Conservation (phyloP, 2,797 vertebrate genomes). For the Crenichthys baileyi region DNA sequence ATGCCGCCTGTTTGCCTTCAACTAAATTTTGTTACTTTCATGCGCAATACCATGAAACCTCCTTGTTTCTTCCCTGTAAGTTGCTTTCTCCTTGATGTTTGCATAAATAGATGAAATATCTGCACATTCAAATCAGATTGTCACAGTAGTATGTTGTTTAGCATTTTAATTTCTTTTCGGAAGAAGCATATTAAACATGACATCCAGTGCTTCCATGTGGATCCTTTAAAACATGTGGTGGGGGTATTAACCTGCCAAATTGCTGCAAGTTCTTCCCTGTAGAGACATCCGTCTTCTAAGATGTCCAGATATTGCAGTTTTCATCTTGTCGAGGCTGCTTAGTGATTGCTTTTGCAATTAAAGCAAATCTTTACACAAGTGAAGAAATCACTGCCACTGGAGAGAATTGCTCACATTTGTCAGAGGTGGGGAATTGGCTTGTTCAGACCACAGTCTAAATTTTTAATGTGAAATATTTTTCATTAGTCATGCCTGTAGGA, state of each 20-base stretch:
- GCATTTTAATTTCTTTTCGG: slow-evolving; percentile 18
- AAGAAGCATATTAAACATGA: slow-evolving; percentile 13
- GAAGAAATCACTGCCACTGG: slow-evolving; percentile 38
- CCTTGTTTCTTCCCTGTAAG: slow-evolving; percentile 39
- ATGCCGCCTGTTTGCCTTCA: slow-evolving; percentile 25
- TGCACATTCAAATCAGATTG: slow-evolving; percentile 11
- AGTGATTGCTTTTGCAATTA: slow-evolving; percentile 20
- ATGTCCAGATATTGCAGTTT: slow-evolving; percentile 17
- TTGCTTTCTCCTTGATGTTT: not conserved
- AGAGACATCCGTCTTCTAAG: slow-evolving; percentile 14
- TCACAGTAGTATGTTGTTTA: slow-evolving; percentile 15
- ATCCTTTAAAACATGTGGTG: not conserved
- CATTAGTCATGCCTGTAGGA: slow-evolving; percentile 75
- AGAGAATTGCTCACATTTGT: slow-evolving; percentile 71
- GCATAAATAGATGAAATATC: not conserved
- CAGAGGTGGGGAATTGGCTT: slow-evolving; percentile 51
- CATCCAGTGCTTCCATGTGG: slow-evolving; percentile 8
- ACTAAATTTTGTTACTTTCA: slow-evolving; percentile 28
- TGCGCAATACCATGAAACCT: slow-evolving; percentile 57
- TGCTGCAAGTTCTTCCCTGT: not conserved
- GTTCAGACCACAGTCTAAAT: slow-evolving; percentile 44
- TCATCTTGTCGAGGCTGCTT: slow-evolving; percentile 6
- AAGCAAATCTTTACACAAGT: slow-evolving; percentile 30
- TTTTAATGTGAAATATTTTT: slow-evolving; percentile 74
- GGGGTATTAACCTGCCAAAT: slow-evolving; percentile 33